Percentiles rank a stretch among this genome's conserved stretches.
phyloP scores from a whole-genome alignment of 2,113 vertebrate genomes.

The Ramphastos sulfuratus region DNA sequence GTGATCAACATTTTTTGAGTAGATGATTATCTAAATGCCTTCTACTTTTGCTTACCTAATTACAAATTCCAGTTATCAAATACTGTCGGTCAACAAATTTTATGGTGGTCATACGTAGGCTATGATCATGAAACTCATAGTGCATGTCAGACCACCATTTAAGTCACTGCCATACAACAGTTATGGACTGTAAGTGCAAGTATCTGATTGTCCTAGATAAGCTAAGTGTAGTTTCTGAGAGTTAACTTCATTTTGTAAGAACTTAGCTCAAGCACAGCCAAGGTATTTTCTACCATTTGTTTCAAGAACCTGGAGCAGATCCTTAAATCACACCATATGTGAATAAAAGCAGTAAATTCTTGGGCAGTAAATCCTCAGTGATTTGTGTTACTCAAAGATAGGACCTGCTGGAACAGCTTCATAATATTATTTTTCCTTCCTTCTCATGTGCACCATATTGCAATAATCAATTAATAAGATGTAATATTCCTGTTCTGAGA shows the following conservation, averaged over 20 bases:
- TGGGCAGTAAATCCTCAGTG: conserved; percentile 32
- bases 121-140: not conserved
- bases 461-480: conserved; percentile 64
- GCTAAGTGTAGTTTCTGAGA: not conserved
- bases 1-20: not conserved
- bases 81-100: not conserved
- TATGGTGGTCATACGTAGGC: not conserved
- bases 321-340: conserved; percentile 44
- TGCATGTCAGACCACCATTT: not conserved
- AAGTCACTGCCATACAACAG: not conserved
- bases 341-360: conserved; percentile 40
- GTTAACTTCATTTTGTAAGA: not conserved
- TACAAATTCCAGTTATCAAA: not conserved
- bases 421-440: conserved; percentile 42
- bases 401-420: conserved; percentile 53
- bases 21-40: not conserved
- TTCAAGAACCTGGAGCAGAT: not conserved
- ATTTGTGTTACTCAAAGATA: not conserved
- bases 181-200: not conserved
- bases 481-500: conserved; percentile 30
- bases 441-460: conserved; percentile 54
- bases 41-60: not conserved
- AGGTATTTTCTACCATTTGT: conserved; percentile 34
- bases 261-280: not conserved
- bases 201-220: not conserved